Evolutionary conservation across 2,888 invertebrate genomes (phyloP).

Genomic region (Mythimna pallens): DNA sequence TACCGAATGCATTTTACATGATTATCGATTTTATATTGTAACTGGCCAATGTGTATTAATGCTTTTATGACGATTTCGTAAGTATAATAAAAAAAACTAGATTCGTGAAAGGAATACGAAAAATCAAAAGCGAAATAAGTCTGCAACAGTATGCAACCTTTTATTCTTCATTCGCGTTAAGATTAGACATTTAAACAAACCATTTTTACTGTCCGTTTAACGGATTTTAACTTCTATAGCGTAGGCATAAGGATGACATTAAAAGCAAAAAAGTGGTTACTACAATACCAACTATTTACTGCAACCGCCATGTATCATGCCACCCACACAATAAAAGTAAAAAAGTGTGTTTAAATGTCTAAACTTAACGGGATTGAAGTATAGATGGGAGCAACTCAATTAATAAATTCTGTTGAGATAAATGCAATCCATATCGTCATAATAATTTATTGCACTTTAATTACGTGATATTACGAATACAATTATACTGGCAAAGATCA

Average conservation of each 20-base stretch:
- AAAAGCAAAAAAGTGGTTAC: too few relatives aligned
- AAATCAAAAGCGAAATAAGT: constrained; percentile 49
- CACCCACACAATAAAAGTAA: too few relatives aligned
- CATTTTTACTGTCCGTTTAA: too few relatives aligned
- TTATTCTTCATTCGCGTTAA: not conserved
- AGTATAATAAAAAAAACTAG: constrained; percentile 35
- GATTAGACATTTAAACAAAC: too few relatives aligned
- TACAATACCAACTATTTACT: too few relatives aligned
- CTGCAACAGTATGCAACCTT: constrained; percentile 48
- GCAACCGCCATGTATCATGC: too few relatives aligned
- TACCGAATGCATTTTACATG: constrained; percentile 15
- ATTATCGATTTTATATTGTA: constrained; percentile 4
- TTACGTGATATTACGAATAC: not conserved
- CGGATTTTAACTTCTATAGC: too few relatives aligned
- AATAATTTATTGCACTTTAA: constrained; percentile 22
- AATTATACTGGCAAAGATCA: not conserved
- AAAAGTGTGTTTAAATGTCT: too few relatives aligned
- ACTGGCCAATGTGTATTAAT: not conserved
- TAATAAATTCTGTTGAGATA: constrained; percentile 23
- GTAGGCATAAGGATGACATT: too few relatives aligned
- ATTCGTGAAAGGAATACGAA: constrained; percentile 54
- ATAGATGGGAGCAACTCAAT: constrained; percentile 48
- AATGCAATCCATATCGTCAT: constrained; percentile 15
- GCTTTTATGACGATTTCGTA: constrained; percentile 11
- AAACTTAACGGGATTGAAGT: too few relatives aligned